Conservation (phyloP, 2,888 invertebrate species). For the Ypsolopha scabrella region DNA sequence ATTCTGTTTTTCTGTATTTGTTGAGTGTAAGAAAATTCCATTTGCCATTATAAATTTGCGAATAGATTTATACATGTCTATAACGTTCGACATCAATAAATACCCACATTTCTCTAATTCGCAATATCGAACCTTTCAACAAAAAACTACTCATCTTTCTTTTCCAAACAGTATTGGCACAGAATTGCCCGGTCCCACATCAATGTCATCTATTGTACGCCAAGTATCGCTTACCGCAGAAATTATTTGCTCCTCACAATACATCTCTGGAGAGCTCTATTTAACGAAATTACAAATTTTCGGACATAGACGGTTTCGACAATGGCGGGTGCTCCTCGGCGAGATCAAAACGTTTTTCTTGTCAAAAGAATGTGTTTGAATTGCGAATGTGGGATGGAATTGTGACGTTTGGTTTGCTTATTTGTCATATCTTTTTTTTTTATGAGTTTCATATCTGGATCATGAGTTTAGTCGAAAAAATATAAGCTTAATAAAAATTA, state of each 20-base stretch:
- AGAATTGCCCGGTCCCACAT: slow-evolving; percentile 35
- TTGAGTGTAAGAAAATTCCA: too few species aligned
- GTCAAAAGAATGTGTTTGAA: slow-evolving; percentile 3
- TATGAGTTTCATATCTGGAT: too few species aligned
- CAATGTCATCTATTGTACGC: slow-evolving; percentile 51
- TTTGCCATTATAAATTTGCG: too few species aligned
- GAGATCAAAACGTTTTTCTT: slow-evolving; percentile 3
- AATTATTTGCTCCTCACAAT: slow-evolving; percentile 56
- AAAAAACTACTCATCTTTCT: slow-evolving; percentile 1
- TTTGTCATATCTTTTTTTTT: not conserved
- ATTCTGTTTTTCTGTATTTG: too few species aligned
- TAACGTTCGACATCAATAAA: too few species aligned
- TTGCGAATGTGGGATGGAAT: not conserved
- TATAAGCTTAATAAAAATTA: too few species aligned
- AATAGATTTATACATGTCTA: too few species aligned
- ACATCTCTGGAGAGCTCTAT: slow-evolving; percentile 44
- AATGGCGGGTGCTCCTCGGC: slow-evolving; percentile 16
- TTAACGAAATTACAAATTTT: slow-evolving; percentile 61
- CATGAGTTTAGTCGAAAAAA: too few species aligned
- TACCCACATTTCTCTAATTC: not conserved
- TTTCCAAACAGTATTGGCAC: slow-evolving; percentile 1
- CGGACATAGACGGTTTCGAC: slow-evolving; percentile 25
- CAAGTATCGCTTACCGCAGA: slow-evolving; percentile 66
- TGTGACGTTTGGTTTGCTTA: not conserved
- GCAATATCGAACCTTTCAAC: not conserved